phyloP scores from a whole-genome alignment of 1,140 invertebrate genomes.

The Oedothorax gibbosus region DNA sequence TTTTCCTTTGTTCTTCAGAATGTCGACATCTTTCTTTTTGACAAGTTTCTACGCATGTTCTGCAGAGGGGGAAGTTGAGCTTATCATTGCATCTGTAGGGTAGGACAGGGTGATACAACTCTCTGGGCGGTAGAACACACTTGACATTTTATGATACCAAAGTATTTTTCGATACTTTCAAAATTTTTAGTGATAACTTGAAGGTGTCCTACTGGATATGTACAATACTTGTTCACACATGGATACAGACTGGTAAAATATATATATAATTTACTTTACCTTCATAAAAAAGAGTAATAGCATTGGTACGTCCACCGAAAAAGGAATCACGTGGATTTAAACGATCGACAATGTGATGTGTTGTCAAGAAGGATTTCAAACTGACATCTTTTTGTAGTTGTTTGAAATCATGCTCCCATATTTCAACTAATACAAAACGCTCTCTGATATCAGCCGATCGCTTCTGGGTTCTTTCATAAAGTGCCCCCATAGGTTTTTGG shows the following conservation, averaged over 20 bases:
- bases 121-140: neutral
- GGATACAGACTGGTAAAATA: constrained; percentile 12
- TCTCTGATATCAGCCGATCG: neutral
- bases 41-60: neutral
- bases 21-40: neutral
- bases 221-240: neutral
- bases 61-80: constrained; percentile 19
- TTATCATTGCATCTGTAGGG: neutral
- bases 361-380: neutral
- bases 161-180: neutral
- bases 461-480: neutral
- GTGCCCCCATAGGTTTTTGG: neutral
- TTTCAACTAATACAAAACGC: neutral
- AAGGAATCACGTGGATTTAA: constrained; percentile 16
- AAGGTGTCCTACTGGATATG: constrained; percentile 12
- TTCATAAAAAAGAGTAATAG: neutral
- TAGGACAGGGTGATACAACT: constrained; percentile 7
- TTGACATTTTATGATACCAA: constrained; percentile 9
- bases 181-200: constrained; percentile 13
- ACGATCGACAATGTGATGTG: neutral
- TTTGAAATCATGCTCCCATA: constrained; percentile 23
- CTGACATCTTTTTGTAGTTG: neutral
- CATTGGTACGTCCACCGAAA: constrained; percentile 22
- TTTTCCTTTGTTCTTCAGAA: neutral
- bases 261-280: constrained; percentile 11